Evolutionary conservation across 1,140 invertebrate genomes (phyloP), one percentile per base, ranked within the genome.

Genomic region (Drosophila nasuta): DNA sequence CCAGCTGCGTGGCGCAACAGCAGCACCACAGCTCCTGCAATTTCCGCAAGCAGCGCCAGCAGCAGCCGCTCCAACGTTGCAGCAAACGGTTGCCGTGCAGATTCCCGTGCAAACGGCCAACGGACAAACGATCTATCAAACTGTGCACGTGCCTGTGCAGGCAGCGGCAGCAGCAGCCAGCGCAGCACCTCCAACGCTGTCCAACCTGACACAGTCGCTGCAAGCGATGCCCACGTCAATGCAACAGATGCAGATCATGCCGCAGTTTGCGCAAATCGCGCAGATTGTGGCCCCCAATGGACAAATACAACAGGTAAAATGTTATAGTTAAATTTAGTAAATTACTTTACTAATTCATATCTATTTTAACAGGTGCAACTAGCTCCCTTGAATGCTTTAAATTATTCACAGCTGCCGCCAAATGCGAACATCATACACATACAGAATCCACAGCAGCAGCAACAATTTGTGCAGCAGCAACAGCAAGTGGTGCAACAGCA

Each of bases 41-140:
- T 95, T 97, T 78, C 66, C 72, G 4, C 73, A 87, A 46, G 56
- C 86, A 46, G 35, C 48, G 63, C 66, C 68, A 43, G 49, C 51
- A n/a, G 51, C 51, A 13, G 11, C 77, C n/a, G 63, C 80, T 1
- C 95, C 95, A 7, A 94, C 97, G 93, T 96, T 97, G 91, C 96
- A 97, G 91, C 91, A 92, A 45, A 96, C 96, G 13, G 97, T 98
- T 48, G 97, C 97, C 0, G 96, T 98, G 11, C 97, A 98, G 93
- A 96, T 98, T 45, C 98, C 98, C 1, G 97, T 99, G 62, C 96
- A 97, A 68, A 96, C 96, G 5, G 95, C 95, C 13, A 97, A 96
- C 93, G 98, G 98, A 0, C 97, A 98, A 92, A 98, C 97, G 0
- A 95, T 98, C 59, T 97, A 97, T 91, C 97, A 98, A 91, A 98